These are phyloP conservation scores for Brachycybe producta DNA, from an alignment of 2,888 invertebrate genomes.

Conservation along the genomic window DNA sequence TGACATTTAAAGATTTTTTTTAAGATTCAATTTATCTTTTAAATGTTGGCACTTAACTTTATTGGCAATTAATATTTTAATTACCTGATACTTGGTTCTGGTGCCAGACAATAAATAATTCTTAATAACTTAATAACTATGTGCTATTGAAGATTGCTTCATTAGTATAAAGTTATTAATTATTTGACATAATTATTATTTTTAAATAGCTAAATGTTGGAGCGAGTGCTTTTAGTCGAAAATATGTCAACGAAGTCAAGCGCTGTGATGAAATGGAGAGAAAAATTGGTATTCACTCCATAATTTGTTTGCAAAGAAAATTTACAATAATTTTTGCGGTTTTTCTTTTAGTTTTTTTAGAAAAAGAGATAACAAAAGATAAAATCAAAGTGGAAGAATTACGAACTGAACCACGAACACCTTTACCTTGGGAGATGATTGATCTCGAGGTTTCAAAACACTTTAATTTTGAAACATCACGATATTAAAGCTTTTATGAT, in stretches of 20 bases:
- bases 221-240: conserved; percentile 94
- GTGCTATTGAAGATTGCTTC: too few species aligned
- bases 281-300: conserved; percentile 51
- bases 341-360: conserved; percentile 52
- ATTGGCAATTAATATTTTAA: too few species aligned
- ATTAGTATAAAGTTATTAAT: too few species aligned
- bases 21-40: too few species aligned
- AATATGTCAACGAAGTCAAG: conserved; percentile 94
- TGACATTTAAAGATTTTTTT: too few species aligned
- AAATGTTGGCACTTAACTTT: too few species aligned
- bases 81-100: too few species aligned
- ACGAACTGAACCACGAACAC: conserved; percentile 95
- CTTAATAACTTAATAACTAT: too few species aligned
- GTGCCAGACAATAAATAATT: too few species aligned
- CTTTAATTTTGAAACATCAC: neutral
- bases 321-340: conserved; percentile 2
- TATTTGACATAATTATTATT: too few species aligned
- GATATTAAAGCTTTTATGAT: neutral
- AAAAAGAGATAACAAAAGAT: conserved; percentile 93
- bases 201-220: conserved; percentile 74
- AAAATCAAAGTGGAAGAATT: conserved; percentile 95
- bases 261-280: conserved; percentile 98
- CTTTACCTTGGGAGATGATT: conserved; percentile 96
- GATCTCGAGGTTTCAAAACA: conserved; percentile 66
- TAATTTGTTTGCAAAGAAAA: neutral